Evolutionary conservation across 2,888 invertebrate species (phyloP).

Genomic region (Hoplodrina ambigua): DNA sequence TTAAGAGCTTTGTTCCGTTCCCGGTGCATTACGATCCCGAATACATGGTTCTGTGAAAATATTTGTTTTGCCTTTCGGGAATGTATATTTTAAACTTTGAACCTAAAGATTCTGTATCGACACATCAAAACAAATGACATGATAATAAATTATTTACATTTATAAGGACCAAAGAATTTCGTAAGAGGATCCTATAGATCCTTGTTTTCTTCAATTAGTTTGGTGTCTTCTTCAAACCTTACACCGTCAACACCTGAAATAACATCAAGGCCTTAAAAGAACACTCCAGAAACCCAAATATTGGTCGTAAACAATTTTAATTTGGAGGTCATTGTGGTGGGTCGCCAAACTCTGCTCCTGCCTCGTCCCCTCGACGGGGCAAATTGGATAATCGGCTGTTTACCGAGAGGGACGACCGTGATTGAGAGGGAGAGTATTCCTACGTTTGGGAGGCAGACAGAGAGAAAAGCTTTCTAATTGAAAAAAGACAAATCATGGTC

Average conservation of each 20-base stretch:
- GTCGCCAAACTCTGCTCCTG: constrained; percentile 60
- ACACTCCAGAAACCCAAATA: constrained; percentile 47
- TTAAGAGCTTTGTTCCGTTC: constrained; percentile 61
- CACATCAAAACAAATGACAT: too few relatives aligned
- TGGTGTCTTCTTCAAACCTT: background rate
- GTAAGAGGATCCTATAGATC: background rate
- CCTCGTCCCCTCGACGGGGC: constrained; percentile 54
- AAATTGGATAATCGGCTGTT: constrained; percentile 64
- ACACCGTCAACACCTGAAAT: constrained; percentile 2
- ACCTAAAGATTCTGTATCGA: too few relatives aligned
- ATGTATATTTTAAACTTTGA: background rate
- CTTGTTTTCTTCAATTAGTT: background rate
- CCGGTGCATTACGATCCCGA: constrained; percentile 10
- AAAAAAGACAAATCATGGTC: constrained; percentile 20
- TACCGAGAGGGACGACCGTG: constrained; percentile 48
- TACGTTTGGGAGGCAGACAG: constrained; percentile 23
- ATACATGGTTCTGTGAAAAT: constrained; percentile 14
- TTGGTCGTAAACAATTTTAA: constrained; percentile 47
- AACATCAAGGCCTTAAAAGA: constrained; percentile 23
- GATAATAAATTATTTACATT: too few relatives aligned
- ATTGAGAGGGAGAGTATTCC: constrained; percentile 44
- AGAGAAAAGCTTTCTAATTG: constrained; percentile 50
- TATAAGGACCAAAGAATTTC: background rate
- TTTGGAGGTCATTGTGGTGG: constrained; percentile 53
- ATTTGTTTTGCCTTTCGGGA: background rate